phyloP scores from a whole-genome alignment of 2,797 vertebrate genomes.

The Thaleichthys pacificus region DNA sequence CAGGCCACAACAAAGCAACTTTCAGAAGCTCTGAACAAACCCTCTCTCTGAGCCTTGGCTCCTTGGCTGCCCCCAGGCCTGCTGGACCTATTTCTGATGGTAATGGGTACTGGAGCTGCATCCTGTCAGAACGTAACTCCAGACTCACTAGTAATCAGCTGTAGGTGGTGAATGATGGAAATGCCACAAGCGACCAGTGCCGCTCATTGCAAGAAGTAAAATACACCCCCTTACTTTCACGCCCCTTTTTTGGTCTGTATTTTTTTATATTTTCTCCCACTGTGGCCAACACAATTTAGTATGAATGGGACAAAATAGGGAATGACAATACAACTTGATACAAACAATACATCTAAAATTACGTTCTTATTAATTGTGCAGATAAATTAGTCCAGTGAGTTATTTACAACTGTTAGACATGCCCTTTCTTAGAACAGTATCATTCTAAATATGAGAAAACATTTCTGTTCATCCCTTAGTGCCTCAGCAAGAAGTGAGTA shows the following conservation, averaged over 20 bases:
- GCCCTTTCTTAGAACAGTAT: background rate
- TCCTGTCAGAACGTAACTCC: conserved; percentile 75
- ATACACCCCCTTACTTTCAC: conserved; percentile 18
- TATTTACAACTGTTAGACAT: background rate
- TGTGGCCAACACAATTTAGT: conserved; percentile 1
- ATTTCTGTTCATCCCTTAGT: background rate
- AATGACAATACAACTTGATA: background rate
- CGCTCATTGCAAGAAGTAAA: conserved; percentile 46
- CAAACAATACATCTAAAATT: background rate
- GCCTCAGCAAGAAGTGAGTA: background rate
- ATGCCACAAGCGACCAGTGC: conserved; percentile 68
- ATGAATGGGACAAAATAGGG: background rate
- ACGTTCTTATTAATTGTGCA: background rate
- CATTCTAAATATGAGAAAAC: background rate
- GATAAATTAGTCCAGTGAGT: too few species aligned
- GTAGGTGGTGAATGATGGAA: conserved; percentile 76
- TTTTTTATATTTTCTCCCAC: conserved; percentile 22
- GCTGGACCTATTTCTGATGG: conserved; percentile 75
- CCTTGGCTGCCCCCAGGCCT: conserved; percentile 49
- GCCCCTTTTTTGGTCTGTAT: conserved; percentile 15
- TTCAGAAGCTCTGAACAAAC: conserved; percentile 63
- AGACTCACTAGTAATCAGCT: conserved; percentile 73
- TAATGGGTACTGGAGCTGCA: conserved; percentile 75
- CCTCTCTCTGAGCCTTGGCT: conserved; percentile 47
- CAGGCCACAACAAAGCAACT: conserved; percentile 60